Evolutionary conservation across 1,140 invertebrate genomes (phyloP).

Genomic region (Rhagoletis pomonella): DNA sequence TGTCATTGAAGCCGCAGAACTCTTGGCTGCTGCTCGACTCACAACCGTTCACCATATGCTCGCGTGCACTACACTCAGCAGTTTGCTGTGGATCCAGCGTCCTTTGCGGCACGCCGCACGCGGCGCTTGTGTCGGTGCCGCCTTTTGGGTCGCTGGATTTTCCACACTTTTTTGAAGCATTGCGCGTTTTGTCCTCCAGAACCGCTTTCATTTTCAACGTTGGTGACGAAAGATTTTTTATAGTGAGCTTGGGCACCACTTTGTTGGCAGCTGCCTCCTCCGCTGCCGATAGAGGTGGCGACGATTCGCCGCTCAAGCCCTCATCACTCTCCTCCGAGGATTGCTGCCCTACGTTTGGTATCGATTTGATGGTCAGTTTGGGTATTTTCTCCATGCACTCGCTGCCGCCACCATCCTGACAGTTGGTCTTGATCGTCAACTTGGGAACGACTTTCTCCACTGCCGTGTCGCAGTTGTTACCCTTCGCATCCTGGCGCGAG

Average conservation of each 20-base stretch:
- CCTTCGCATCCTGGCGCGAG: conserved; percentile 60
- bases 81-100: neutral
- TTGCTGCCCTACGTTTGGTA: conserved; percentile 22
- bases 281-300: conserved; percentile 57
- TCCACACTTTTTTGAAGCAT: conserved; percentile 45
- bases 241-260: conserved; percentile 67
- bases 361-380: conserved; percentile 55
- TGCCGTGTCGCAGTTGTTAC: neutral
- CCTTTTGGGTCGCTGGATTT: conserved; percentile 37
- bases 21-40: conserved; percentile 66
- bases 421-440: conserved; percentile 57
- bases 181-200: conserved; percentile 60
- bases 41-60: conserved; percentile 61
- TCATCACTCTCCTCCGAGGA: conserved; percentile 53
- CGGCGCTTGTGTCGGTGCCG: conserved; percentile 26
- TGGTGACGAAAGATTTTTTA: conserved; percentile 70
- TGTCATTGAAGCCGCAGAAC: conserved; percentile 64
- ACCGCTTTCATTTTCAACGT: conserved; percentile 68
- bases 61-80: conserved; percentile 4
- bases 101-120: neutral
- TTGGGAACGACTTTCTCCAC: conserved; percentile 54
- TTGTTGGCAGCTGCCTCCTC: conserved; percentile 22
- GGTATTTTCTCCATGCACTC: conserved; percentile 55
- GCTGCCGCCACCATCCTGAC: neutral
- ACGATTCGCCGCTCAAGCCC: conserved; percentile 28